Conservation (phyloP, 1,140 invertebrate species). For the Lordiphosa mommai region DNA sequence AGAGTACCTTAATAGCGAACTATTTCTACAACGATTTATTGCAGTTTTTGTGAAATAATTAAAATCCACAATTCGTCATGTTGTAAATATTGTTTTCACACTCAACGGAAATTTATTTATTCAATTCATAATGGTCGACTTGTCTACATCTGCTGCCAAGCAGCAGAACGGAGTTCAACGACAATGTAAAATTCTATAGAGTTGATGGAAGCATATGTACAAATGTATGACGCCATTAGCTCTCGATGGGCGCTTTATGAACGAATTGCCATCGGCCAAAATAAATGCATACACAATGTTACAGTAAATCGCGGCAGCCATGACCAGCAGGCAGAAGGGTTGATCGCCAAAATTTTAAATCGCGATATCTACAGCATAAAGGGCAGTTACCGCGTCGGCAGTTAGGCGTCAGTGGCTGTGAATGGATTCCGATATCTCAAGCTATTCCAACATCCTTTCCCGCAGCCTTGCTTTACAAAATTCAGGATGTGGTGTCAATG, state of each 20-base stretch:
- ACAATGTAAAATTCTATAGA: slow-evolving; percentile 5
- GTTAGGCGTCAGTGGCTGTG: slow-evolving; percentile 29
- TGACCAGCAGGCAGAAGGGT: slow-evolving; percentile 4
- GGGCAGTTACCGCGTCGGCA: slow-evolving; percentile 28
- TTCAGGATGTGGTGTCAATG: slow-evolving; percentile 49
- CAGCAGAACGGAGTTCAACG: background rate
- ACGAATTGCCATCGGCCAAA: background rate
- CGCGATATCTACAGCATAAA: slow-evolving; percentile 5
- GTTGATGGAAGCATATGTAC: background rate
- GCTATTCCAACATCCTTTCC: slow-evolving; percentile 66
- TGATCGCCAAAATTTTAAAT: slow-evolving; percentile 3
- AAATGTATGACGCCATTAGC: slow-evolving; percentile 3
- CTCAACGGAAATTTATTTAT: too few relatives aligned
- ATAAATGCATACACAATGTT: slow-evolving; percentile 6
- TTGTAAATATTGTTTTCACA: too few relatives aligned
- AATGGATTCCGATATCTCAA: slow-evolving; percentile 60
- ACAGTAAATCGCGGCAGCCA: background rate
- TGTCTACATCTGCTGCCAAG: too few relatives aligned
- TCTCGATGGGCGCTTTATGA: slow-evolving; percentile 8
- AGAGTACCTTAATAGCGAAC: too few relatives aligned
- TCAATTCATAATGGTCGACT: too few relatives aligned
- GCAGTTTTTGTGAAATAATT: too few relatives aligned
- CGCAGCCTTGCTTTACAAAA: slow-evolving; percentile 55
- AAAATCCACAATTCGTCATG: too few relatives aligned
- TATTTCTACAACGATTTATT: too few relatives aligned